phyloP scores from a whole-genome alignment of 2,888 invertebrate species.

The Exephanes ischioxanthus region DNA sequence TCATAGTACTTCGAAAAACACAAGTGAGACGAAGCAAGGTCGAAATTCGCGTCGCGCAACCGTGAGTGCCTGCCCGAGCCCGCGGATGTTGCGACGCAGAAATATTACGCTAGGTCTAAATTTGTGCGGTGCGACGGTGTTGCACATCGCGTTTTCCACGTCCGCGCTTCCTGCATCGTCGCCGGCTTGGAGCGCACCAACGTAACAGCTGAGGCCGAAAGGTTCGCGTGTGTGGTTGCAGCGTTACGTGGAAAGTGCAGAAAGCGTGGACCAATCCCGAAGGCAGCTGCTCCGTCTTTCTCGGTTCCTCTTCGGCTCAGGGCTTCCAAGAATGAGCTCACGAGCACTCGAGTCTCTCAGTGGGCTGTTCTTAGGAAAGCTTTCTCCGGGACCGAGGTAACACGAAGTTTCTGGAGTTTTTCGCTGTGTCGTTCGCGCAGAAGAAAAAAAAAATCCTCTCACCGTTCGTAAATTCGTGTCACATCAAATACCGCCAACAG shows the following conservation, averaged over 20 bases:
- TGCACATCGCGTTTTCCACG: constrained; percentile 62
- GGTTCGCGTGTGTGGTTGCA: neutral
- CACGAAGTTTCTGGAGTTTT: neutral
- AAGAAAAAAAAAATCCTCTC: neutral
- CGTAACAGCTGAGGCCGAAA: neutral
- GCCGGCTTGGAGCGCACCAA: constrained; percentile 29
- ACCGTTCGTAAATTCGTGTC: neutral
- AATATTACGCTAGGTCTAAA: constrained; percentile 61
- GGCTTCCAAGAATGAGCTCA: neutral
- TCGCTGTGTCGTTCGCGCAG: neutral
- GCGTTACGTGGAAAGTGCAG: neutral
- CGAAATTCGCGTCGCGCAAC: neutral
- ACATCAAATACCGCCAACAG: neutral
- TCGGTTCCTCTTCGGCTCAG: neutral
- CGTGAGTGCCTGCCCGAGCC: neutral
- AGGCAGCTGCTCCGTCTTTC: neutral
- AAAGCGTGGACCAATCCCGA: constrained; percentile 3
- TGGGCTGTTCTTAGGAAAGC: neutral
- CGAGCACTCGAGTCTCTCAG: neutral
- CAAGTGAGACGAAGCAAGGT: neutral
- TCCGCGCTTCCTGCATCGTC: constrained; percentile 36
- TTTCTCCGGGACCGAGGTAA: neutral
- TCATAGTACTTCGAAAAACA: neutral
- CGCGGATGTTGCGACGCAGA: constrained; percentile 47
- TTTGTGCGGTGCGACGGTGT: constrained; percentile 57